phyloP scores from a whole-genome alignment of 2,888 invertebrate genomes.

The Xanthia togata region DNA sequence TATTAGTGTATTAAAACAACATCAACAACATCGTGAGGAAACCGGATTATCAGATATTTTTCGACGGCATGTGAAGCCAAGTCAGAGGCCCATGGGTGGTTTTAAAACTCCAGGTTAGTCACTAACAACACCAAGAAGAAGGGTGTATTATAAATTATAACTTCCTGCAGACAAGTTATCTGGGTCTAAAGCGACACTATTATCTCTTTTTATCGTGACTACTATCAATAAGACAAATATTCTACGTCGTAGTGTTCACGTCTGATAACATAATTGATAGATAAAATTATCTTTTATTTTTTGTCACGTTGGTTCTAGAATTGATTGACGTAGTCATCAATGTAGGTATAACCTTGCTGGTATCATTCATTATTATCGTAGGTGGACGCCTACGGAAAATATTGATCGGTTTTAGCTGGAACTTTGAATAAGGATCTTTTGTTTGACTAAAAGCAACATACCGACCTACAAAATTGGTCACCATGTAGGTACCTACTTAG shows the following conservation, averaged over 20 bases:
- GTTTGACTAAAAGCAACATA: constrained; percentile 17
- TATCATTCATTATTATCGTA: constrained; percentile 42
- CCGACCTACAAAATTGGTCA: constrained; percentile 8
- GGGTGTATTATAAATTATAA: not conserved
- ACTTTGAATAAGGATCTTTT: constrained; percentile 1
- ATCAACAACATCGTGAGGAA: too few species aligned
- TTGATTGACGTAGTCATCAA: constrained; percentile 39
- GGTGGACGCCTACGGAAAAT: constrained; percentile 40
- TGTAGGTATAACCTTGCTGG: not conserved
- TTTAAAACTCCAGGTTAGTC: too few species aligned
- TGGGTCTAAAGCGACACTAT: constrained; percentile 17
- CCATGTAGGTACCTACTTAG: constrained; percentile 7
- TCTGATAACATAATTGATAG: constrained; percentile 7
- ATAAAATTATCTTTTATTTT: constrained; percentile 3
- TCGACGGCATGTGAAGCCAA: too few species aligned
- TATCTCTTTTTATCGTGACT: constrained; percentile 37
- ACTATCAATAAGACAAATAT: constrained; percentile 26
- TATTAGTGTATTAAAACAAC: not conserved
- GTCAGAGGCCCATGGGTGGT: too few species aligned
- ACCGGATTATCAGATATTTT: too few species aligned
- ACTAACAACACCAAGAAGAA: too few species aligned
- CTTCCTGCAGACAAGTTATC: constrained; percentile 23
- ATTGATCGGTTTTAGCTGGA: constrained; percentile 25
- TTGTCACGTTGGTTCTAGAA: constrained; percentile 17
- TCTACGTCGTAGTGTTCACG: not conserved